These are phyloP conservation scores for Fistularia tabacaria DNA, from an alignment of 2,797 vertebrate species.

Conservation along the genomic window DNA sequence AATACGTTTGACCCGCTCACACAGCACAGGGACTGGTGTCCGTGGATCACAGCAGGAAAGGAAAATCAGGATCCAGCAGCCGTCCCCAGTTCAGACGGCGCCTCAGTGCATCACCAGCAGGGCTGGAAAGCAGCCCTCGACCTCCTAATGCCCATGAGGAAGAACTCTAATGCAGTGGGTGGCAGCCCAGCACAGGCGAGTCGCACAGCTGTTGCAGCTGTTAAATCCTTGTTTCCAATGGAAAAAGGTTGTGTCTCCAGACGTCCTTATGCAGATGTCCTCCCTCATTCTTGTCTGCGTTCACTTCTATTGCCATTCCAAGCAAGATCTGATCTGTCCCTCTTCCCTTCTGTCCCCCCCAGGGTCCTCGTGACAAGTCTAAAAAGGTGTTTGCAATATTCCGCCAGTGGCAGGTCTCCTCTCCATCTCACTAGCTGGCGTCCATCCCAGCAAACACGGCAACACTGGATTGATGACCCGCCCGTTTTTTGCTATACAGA, in stretches of 20 bases:
- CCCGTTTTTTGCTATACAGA: slow-evolving; percentile 33
- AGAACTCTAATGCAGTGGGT: slow-evolving; percentile 53
- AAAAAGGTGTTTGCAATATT: slow-evolving; percentile 93
- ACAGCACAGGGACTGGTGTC: slow-evolving; percentile 96
- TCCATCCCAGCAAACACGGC: slow-evolving; percentile 12
- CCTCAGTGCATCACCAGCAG: slow-evolving; percentile 52
- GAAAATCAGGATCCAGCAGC: slow-evolving; percentile 51
- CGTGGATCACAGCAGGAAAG: slow-evolving; percentile 80
- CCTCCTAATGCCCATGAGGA: slow-evolving; percentile 78
- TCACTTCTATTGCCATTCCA: too few relatives aligned
- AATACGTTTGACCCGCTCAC: slow-evolving; percentile 84
- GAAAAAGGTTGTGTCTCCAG: too few relatives aligned
- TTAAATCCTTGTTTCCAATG: too few relatives aligned
- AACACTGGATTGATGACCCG: slow-evolving; percentile 27
- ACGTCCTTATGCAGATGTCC: too few relatives aligned
- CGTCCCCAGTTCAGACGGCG: slow-evolving; percentile 16
- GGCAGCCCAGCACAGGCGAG: slow-evolving; percentile 76
- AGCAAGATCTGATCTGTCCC: slow-evolving; percentile 1
- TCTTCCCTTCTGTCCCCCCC: slow-evolving; percentile 20
- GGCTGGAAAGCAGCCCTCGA: slow-evolving; percentile 85
- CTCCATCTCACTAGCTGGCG: slow-evolving; percentile 71
- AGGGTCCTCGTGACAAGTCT: slow-evolving; percentile 89
- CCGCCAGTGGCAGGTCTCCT: slow-evolving; percentile 85
- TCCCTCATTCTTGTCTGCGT: too few relatives aligned
- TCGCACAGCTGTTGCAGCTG: background rate